phyloP scores from a whole-genome alignment of 2,113 vertebrate species.

The Eptesicus fuscus region DNA sequence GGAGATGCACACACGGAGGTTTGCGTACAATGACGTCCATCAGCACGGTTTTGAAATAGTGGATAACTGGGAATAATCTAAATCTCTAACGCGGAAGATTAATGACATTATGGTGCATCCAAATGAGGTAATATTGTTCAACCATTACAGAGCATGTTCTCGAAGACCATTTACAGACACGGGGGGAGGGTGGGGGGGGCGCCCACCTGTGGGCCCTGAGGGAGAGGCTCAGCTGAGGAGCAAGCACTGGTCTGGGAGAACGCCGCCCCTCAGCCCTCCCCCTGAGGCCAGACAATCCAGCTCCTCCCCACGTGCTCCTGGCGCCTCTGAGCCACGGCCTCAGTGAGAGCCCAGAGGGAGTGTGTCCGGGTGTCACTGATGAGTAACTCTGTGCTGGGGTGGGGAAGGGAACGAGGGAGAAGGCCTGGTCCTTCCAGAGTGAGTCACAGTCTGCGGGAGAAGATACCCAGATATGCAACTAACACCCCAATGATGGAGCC shows the following conservation, averaged over 20 bases:
- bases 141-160: not conserved
- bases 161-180: constrained; percentile 1
- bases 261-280: not conserved
- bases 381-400: not conserved
- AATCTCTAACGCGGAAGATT: not conserved
- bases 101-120: not conserved
- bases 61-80: not conserved
- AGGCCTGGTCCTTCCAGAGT: not conserved
- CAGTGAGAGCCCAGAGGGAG: not conserved
- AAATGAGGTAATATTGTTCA: constrained; percentile 1
- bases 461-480: not conserved
- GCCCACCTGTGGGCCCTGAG: not conserved
- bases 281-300: not conserved
- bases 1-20: not conserved
- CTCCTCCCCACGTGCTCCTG: not conserved
- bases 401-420: not conserved
- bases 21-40: not conserved
- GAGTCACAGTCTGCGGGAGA: not conserved
- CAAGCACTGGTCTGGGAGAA: not conserved
- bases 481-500: not conserved
- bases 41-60: not conserved
- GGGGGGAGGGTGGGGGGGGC: not conserved
- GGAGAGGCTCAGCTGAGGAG: not conserved
- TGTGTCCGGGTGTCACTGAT: rapidly evolving
- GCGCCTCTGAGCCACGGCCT: not conserved